phyloP scores from a whole-genome alignment of 2,888 invertebrate species.

The Pristionchus entomophagus region DNA sequence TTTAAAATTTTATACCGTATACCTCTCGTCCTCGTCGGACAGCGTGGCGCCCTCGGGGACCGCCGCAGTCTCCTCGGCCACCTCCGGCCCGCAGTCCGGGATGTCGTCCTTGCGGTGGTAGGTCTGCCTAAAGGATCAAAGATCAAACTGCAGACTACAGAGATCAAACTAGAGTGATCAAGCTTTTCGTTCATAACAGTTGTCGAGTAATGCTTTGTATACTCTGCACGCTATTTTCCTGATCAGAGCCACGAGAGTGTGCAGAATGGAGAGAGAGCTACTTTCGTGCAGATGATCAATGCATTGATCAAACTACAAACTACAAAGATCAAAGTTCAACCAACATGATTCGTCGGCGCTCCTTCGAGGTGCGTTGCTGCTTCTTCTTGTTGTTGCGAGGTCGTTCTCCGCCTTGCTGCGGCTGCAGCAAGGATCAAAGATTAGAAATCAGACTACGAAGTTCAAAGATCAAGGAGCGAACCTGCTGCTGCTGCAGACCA shows the following conservation, averaged over 20 bases:
- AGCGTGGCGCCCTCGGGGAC: background rate
- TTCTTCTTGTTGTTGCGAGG: background rate
- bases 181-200: too few species aligned
- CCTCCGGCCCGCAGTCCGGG: constrained; percentile 14
- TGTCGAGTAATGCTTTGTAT: too few species aligned
- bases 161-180: too few species aligned
- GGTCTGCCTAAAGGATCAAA: constrained; percentile 34
- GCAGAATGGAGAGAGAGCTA: too few species aligned
- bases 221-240: too few species aligned
- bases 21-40: constrained; percentile 33
- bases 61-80: background rate
- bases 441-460: background rate
- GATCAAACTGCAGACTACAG: constrained; percentile 10
- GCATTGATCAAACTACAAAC: constrained; percentile 17
- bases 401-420: background rate
- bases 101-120: constrained; percentile 45
- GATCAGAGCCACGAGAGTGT: too few species aligned
- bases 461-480: background rate
- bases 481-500: background rate
- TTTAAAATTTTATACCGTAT: background rate
- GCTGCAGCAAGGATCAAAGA: background rate
- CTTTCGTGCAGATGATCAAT: too few species aligned
- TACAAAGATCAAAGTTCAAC: constrained; percentile 2
- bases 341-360: constrained; percentile 30
- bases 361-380: background rate